Base-by-base conservation (phyloP, 2,113 vertebrate species). In the Zootoca vivipara region DNA sequence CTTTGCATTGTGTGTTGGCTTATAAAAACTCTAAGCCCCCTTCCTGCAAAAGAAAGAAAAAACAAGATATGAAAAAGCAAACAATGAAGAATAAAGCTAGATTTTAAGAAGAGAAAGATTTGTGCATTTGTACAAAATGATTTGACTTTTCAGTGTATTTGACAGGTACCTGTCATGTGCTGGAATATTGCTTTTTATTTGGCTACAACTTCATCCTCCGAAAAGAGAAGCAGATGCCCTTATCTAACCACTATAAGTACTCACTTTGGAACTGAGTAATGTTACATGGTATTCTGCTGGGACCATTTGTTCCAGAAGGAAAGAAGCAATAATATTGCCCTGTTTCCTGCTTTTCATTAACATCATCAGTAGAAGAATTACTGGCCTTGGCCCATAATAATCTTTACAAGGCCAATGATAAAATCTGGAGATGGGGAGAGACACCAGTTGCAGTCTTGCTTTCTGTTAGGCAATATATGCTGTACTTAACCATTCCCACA, bases 321-420 rank as follows among this genome's bases (percentile, higher is more conserved):
- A 91, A 90, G 35, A 20, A 89, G 26, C 0, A 78, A 92, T 92
- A 91, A 83, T 79, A 46, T 84, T 62, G 90, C 12, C 35, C 7
- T 87, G 28, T 91, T 92, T 93, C 85, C 87, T 85, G 74, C 28
- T 93, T 72, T 75, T 93, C 78, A 88, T 93, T 93, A 92, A 89
- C 92, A 87, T 89, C 1, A 28, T 56, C 90, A 73, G 89, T 40
- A 78, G 81, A 24, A 77, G 13, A 87, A 87, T 84, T 91, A 83
- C 85, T 87, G 74, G 83, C 42, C 38, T 90, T 92, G 83, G 89
- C 78, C 82, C 56, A 89, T 52, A 92, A 30, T 33, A 91, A 35
- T 90, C 52, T 93, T 13, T 85, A 26, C 82, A 87, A 93, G 74
- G 83, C 28, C 86, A 89, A 42, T 81, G 42, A 87, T 87, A 81